These are phyloP conservation scores for Mareca strepera DNA, from an alignment of 2,797 vertebrate species.

Conservation along the genomic window DNA sequence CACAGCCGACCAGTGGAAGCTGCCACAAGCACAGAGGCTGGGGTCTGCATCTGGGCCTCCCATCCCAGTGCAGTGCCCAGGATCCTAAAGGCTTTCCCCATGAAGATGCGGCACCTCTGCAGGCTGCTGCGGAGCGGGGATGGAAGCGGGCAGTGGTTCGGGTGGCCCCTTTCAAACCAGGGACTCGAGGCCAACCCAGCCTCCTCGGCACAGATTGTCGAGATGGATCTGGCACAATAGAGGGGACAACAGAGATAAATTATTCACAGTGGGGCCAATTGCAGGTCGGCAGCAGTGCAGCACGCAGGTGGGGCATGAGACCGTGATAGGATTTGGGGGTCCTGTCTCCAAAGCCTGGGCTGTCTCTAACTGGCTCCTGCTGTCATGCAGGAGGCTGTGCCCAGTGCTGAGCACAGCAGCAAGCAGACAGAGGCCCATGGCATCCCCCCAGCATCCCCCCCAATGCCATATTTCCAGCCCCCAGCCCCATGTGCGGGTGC, in stretches of 20 bases:
- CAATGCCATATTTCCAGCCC: fast-evolving
- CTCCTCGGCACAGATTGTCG: not conserved
- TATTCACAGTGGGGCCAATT: not conserved
- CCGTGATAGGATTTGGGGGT: not conserved
- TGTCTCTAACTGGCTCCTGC: not conserved
- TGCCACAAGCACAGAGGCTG: not conserved
- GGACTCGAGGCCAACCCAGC: fast-evolving
- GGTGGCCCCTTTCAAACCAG: not conserved
- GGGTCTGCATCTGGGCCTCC: not conserved
- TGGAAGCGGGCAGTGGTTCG: not conserved
- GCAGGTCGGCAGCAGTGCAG: not conserved
- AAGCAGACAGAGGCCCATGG: not conserved
- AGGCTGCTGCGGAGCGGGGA: not conserved
- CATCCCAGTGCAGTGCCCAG: not conserved
- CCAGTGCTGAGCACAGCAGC: not conserved
- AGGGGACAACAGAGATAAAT: not conserved
- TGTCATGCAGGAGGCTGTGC: not conserved
- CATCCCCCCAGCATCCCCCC: not conserved
- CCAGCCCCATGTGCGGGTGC: not conserved
- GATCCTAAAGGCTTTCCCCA: not conserved
- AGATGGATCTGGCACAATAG: fast-evolving
- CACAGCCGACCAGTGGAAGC: not conserved
- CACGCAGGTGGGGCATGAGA: not conserved
- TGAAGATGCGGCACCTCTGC: not conserved
- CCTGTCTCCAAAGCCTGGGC: fast-evolving